Evolutionary conservation across 2,797 vertebrate species (phyloP).

Genomic region (Brachymystax lenok): DNA sequence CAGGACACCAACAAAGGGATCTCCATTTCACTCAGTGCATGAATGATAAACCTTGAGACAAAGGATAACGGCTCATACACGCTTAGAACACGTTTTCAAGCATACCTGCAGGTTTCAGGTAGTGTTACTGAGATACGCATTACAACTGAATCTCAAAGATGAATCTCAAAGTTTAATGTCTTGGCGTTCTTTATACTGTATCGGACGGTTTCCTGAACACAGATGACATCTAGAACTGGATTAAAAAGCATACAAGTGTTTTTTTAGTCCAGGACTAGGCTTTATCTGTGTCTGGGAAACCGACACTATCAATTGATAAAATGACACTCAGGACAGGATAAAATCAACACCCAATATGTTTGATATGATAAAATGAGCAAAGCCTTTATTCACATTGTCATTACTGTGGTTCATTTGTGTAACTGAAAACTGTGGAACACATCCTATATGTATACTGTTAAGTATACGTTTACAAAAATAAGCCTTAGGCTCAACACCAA

Average conservation of each 20-base stretch:
- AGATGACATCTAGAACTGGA: neutral
- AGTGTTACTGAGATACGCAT: neutral
- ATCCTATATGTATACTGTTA: neutral
- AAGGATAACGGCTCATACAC: neutral
- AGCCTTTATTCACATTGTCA: conserved; percentile 59
- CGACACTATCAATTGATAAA: neutral
- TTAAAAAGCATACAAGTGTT: neutral
- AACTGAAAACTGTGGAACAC: conserved; percentile 20
- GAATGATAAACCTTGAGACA: neutral
- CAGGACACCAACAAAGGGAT: neutral
- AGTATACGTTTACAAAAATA: neutral
- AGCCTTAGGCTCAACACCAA: neutral
- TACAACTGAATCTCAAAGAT: neutral
- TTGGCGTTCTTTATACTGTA: neutral
- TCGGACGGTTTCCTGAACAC: neutral
- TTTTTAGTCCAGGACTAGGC: conserved; percentile 26
- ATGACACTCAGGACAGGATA: neutral
- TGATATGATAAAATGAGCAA: conserved; percentile 41
- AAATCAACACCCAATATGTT: conserved; percentile 26
- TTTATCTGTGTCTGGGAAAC: neutral
- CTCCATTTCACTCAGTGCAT: neutral
- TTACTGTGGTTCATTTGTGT: neutral
- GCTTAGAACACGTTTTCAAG: neutral
- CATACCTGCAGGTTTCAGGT: neutral
- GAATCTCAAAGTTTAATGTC: too few species aligned